Evolutionary conservation across 2,888 invertebrate genomes (phyloP).

Genomic region (Adela reaumurella): DNA sequence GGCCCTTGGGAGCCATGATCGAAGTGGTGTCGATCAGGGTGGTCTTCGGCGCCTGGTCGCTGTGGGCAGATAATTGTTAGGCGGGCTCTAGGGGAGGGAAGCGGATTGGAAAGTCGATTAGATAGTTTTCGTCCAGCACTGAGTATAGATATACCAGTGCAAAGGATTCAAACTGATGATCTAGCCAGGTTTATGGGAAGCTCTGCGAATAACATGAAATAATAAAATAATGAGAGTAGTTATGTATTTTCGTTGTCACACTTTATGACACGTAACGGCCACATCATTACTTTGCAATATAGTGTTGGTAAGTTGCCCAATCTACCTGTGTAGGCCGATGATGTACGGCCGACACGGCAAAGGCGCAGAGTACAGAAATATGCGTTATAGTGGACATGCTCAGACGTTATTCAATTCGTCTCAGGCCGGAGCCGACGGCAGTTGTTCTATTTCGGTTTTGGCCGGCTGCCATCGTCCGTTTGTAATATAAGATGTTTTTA

Average conservation of each 20-base stretch:
- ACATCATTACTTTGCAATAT: too few relatives aligned
- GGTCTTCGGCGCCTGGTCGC: slow-evolving; percentile 73
- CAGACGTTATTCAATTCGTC: slow-evolving; percentile 48
- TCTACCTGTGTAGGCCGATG: background rate
- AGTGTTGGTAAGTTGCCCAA: background rate
- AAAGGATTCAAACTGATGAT: too few relatives aligned
- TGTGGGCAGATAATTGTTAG: slow-evolving; percentile 20
- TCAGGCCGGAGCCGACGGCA: slow-evolving; percentile 44
- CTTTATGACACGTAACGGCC: too few relatives aligned
- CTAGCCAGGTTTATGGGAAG: too few relatives aligned
- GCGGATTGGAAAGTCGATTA: too few relatives aligned
- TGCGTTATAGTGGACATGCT: background rate
- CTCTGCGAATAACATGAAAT: too few relatives aligned
- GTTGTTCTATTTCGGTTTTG: slow-evolving; percentile 45
- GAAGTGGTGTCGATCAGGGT: slow-evolving; percentile 75
- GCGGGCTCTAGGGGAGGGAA: too few relatives aligned
- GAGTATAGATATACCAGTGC: too few relatives aligned
- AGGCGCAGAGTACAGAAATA: background rate
- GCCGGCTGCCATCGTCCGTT: slow-evolving; percentile 51
- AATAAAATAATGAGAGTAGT: too few relatives aligned
- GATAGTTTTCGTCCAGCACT: too few relatives aligned
- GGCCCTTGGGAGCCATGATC: slow-evolving; percentile 78
- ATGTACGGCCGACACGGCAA: background rate
- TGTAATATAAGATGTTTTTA: slow-evolving; percentile 58
- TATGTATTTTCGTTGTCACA: too few relatives aligned